Base-by-base conservation (phyloP, 2,888 invertebrate genomes). In the Miltochrista miniata region DNA sequence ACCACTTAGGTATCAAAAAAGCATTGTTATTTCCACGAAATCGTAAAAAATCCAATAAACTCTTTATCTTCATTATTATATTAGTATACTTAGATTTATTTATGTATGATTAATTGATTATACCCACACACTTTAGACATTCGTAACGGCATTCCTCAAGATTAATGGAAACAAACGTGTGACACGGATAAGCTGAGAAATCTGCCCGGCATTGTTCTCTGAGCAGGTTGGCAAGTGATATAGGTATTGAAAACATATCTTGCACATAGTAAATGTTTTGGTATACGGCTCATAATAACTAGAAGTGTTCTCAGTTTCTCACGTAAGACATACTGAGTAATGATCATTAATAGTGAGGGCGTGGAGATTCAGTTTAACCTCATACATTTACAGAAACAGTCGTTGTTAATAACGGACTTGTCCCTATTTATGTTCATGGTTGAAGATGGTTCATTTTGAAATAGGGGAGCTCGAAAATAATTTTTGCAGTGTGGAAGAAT, bases 181-280 rank as follows among this genome's bases (percentile, higher is more conserved):
- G 67, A 69, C 39, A 49, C 53, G 59, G 57, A 51, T 66, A 68
- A 65, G 59, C 59, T 56, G 55, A 55, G 63, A 55, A 40, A 62
- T 65, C 64, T 59, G 59, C 51, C 51, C 48, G 40, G 66, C 54
- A 72, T 76, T 77, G 77, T 76, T 75, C 63, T 66, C 45, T 41
- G 45, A 52, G 54, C 56, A 34, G 54, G 50, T n/a, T 58, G 62
- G 64, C 64, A 60, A 59, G 61, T 63, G 64, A 68, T 70, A 63
- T 64, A n/a, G n/a, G n/a, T n/a, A 64, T 61, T 53, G 57, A 52
- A 59, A 70, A 65, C 59, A 59, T 67, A 62, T 62, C 55, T 61
- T 52, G 46, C 51, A 37, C 43, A 42, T 52, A 43, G 55, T 46
- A 39, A 48, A 45, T 51, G 35, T 48, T 40, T 48, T 45, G 54